Evolutionary conservation across 2,113 vertebrate genomes (phyloP).

Genomic region (Rhabdomys dilectus): DNA sequence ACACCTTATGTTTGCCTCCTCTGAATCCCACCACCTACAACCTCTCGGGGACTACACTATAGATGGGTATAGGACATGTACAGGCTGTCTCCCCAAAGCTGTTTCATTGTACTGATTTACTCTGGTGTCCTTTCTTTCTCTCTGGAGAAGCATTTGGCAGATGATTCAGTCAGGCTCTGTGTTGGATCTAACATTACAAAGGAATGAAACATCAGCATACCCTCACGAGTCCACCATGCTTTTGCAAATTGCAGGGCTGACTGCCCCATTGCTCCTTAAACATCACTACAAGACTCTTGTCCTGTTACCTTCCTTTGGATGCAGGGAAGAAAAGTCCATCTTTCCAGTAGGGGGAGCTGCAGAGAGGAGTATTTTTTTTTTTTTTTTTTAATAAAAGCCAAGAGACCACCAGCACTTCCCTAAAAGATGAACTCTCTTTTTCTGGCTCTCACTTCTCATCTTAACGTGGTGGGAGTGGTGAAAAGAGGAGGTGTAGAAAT

Average conservation of each 20-base stretch:
- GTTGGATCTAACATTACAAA: not conserved
- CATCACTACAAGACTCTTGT: not conserved
- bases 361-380: not conserved
- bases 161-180: not conserved
- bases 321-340: not conserved
- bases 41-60: not conserved
- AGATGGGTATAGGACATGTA: no score
- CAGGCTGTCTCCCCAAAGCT: not conserved
- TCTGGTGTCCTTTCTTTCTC: not conserved
- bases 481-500: not conserved
- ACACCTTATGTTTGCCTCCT: not conserved
- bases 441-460: conserved; percentile 16
- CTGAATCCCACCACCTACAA: not conserved
- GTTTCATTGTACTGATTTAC: not conserved
- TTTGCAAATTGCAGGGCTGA: not conserved
- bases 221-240: not conserved
- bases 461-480: not conserved
- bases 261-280: not conserved
- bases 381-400: not conserved
- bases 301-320: not conserved
- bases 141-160: not conserved
- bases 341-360: conserved; percentile 50
- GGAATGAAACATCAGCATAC: not conserved
- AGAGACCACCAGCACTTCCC: not conserved
- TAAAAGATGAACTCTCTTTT: not conserved